These are phyloP conservation scores for Lepidochitona cinerea DNA, from an alignment of 2,888 invertebrate genomes.

Conservation along the genomic window DNA sequence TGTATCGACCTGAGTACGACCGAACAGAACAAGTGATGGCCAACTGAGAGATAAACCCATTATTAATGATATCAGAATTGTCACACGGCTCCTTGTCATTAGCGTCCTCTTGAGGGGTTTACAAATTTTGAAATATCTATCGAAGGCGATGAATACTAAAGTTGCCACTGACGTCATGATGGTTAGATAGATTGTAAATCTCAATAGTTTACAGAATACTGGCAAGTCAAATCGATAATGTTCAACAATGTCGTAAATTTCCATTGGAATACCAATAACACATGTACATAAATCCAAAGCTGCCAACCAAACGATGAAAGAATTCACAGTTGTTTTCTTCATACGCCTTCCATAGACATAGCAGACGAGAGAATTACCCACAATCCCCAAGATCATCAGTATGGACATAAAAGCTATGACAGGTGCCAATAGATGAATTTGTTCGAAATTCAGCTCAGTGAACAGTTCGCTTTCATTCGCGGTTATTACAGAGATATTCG, in stretches of 20 bases:
- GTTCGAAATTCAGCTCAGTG: neutral
- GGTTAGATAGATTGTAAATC: neutral
- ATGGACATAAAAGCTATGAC: neutral
- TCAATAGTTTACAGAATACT: neutral
- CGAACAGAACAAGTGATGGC: neutral
- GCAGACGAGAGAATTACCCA: neutral
- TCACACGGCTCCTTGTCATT: neutral
- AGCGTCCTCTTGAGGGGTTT: neutral
- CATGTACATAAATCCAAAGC: neutral
- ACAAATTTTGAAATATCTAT: neutral
- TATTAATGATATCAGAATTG: neutral
- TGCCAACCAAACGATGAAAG: neutral
- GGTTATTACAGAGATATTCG: neutral
- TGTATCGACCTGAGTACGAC: neutral
- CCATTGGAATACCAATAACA: neutral
- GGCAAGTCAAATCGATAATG: neutral
- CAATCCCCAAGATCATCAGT: neutral
- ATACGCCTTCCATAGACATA: neutral
- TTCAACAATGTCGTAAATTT: neutral
- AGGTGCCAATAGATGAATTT: neutral
- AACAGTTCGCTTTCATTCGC: neutral
- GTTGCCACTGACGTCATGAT: slow-evolving; percentile 3
- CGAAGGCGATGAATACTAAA: neutral
- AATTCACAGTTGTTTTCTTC: neutral
- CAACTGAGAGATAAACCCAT: neutral